Evolutionary conservation across 2,113 vertebrate species (phyloP), one percentile per base, ranked within the genome.

Genomic region (Melanotaenia duboulayi): DNA sequence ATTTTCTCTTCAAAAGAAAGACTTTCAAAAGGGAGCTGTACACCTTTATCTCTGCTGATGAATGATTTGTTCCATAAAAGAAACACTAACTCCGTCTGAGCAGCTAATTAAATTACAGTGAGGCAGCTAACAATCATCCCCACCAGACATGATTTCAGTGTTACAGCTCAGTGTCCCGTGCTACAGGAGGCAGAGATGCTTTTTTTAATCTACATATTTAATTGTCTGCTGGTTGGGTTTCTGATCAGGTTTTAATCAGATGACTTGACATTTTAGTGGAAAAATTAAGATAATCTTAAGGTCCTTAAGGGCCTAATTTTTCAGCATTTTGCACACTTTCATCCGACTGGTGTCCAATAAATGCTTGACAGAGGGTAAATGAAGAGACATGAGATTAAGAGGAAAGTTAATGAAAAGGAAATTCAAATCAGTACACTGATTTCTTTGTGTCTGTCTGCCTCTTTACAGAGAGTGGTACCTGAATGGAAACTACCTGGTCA

Each of bases 401-500:
- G 52, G 50, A 66, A 39, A 16, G 23, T 46, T 81, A 74, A 49
- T 52, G 37, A 17, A 0, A 0, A 62, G 39, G 52, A 11, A 60
- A 55, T 75, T 11, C n/a, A 42, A 71, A 68, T 78, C 50, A 76
- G 69, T 81, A 52, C 4, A 1, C 66, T 66, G 46, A 57, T 60
- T 74, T 52, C 2, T 70, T 12, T 70, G 19, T 84, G 23, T 85
- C 40, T 74, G 48, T 81, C 51, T 87, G 32, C 48, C 68, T 78
- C 71, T 75, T 67, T 55, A 40, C 84, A 99, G 97, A 37, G 94
- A 90, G 80, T 99, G 97, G 97, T 98, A 95, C 37, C 60, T 98
- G 85, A 95, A 97, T 62, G 97, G 95, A 17, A 95, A 96, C 32
- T 66, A 98, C 78, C 94, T 98, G 63, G 95, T 99, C 58, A 91